Percentiles rank a stretch among this genome's conserved stretches.
phyloP scores from a whole-genome alignment of 2,113 vertebrate species.

The Hypomesus transpacificus region DNA sequence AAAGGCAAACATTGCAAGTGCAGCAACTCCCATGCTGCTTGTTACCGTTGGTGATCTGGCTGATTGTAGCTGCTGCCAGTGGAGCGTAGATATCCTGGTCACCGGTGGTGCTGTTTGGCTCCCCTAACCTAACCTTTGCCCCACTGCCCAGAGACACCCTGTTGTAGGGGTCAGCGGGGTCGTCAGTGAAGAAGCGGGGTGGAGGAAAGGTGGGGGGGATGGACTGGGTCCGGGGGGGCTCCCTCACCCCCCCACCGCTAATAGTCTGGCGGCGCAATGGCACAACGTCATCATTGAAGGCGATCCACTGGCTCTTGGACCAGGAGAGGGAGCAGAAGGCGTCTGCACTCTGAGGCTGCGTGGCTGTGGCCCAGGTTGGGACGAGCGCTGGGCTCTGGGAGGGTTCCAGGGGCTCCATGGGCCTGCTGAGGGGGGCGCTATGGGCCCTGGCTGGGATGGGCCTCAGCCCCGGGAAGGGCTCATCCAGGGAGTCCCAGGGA shows the following conservation, averaged over 20 bases:
- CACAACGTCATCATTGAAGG: conserved; percentile 72
- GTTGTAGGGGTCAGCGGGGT: conserved; percentile 65
- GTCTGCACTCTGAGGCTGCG: conserved; percentile 56
- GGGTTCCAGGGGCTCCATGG: conserved; percentile 43
- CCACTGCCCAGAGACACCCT: conserved; percentile 54
- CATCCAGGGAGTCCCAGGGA: conserved; percentile 67
- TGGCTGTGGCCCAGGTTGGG: conserved; percentile 48
- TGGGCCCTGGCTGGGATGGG: conserved; percentile 61
- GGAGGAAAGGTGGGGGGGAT: conserved; percentile 44
- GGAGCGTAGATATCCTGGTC: conserved; percentile 61
- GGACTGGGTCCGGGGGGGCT: conserved; percentile 57
- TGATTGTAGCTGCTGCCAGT: conserved; percentile 62
- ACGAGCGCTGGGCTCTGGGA: conserved; percentile 11
- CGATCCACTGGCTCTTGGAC: conserved; percentile 79
- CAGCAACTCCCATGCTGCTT: conserved; percentile 47
- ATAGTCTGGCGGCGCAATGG: conserved; percentile 48
- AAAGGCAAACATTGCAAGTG: conserved; percentile 20
- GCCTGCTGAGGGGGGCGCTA: conserved; percentile 68
- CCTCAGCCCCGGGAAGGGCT: conserved; percentile 64
- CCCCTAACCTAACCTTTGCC: conserved; percentile 49
- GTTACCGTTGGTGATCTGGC: conserved; percentile 75
- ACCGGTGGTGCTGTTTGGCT: conserved; percentile 45
- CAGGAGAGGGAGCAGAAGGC: conserved; percentile 59
- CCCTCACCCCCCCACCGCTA: conserved; percentile 51
- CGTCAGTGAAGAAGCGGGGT: conserved; percentile 70